Evolutionary conservation across 2,888 invertebrate genomes (phyloP).

Genomic region (Lymantria dispar): DNA sequence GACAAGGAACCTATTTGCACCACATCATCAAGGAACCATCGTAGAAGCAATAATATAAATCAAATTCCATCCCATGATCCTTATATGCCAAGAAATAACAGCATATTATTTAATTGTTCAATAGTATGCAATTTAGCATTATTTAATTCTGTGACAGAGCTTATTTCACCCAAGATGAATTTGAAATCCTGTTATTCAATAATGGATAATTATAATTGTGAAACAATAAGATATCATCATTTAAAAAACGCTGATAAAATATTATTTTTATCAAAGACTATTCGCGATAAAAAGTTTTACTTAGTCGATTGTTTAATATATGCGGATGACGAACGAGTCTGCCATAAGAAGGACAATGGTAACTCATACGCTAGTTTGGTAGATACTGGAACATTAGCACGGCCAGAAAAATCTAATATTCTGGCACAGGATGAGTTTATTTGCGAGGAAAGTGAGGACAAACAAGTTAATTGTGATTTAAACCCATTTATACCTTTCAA

Average conservation of each 20-base stretch:
- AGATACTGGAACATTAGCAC: conserved; percentile 55
- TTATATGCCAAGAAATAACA: conserved; percentile 56
- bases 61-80: conserved; percentile 62
- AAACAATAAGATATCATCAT: conserved; percentile 54
- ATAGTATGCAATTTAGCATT: conserved; percentile 45
- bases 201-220: conserved; percentile 45
- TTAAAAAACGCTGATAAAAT: conserved; percentile 66
- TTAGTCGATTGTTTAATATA: conserved; percentile 68
- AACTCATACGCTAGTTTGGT: conserved; percentile 55
- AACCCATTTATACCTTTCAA: conserved; percentile 55
- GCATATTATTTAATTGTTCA: conserved; percentile 56
- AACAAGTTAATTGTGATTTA: conserved; percentile 55
- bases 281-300: conserved; percentile 57
- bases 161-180: conserved; percentile 41
- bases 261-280: conserved; percentile 53
- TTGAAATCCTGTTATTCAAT: conserved; percentile 52
- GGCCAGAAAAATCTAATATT: conserved; percentile 53
- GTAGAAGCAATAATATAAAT: conserved; percentile 30
- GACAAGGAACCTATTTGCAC: conserved; percentile 49
- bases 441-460: conserved; percentile 55
- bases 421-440: conserved; percentile 69
- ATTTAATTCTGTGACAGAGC: conserved; percentile 54
- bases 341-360: conserved; percentile 54
- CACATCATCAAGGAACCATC: conserved; percentile 28
- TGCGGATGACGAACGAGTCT: conserved; percentile 57